A percentile compares a stretch with the other conserved stretches of the same genome.
These are phyloP conservation scores for Drosophila sp. DNA, from an alignment of 1,140 invertebrate species.

Conservation along the genomic window DNA sequence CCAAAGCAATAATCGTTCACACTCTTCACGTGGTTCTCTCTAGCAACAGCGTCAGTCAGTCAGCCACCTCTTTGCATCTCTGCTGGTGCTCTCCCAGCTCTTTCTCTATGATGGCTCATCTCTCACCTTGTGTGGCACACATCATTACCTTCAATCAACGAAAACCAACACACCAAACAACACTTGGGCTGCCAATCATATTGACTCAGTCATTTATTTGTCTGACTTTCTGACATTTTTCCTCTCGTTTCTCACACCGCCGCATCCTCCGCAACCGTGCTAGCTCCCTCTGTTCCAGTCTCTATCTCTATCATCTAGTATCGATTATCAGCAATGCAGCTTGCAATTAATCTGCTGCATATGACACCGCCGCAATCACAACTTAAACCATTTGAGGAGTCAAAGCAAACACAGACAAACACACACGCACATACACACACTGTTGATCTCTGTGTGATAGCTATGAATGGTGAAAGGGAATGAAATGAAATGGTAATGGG, in stretches of 20 bases:
- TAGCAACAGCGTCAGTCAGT: too few species aligned
- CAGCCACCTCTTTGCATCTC: slow-evolving; percentile 6
- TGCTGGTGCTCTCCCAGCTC: background rate
- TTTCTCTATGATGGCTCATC: slow-evolving; percentile 23
- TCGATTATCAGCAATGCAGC: slow-evolving; percentile 76
- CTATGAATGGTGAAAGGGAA: background rate
- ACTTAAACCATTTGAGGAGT: slow-evolving; percentile 64
- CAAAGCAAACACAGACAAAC: slow-evolving; percentile 23
- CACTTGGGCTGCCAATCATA: slow-evolving; percentile 58
- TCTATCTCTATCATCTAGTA: slow-evolving; percentile 34
- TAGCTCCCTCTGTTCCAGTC: background rate
- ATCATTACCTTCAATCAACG: slow-evolving; percentile 38
- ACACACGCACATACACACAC: too few species aligned
- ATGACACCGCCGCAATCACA: slow-evolving; percentile 73
- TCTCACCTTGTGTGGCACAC: slow-evolving; percentile 29
- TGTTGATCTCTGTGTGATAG: slow-evolving; percentile 13
- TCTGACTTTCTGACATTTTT: slow-evolving; percentile 52
- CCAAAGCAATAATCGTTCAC: too few species aligned
- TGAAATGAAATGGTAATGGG: slow-evolving; percentile 24
- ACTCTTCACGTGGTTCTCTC: too few species aligned
- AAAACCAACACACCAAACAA: slow-evolving; percentile 17
- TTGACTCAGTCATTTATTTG: slow-evolving; percentile 55
- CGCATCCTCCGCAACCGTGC: background rate
- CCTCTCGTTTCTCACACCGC: background rate
- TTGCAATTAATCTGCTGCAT: slow-evolving; percentile 78